A percentile compares a stretch with the other conserved stretches of the same genome.
These are phyloP conservation scores for Mungos mungo DNA, from an alignment of 2,113 vertebrate genomes.

Conservation along the genomic window DNA sequence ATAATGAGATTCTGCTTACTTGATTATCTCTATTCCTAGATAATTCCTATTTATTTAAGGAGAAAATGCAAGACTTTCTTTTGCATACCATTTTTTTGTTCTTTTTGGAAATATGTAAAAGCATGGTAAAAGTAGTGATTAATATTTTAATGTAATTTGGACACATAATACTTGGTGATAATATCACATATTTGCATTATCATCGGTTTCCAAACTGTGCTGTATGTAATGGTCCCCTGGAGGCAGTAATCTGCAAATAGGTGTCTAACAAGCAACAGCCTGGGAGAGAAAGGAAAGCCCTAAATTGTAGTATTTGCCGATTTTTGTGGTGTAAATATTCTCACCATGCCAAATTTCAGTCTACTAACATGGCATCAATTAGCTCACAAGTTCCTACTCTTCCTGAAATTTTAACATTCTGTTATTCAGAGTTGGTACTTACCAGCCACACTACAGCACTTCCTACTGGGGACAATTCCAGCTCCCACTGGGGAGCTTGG, in stretches of 20 bases:
- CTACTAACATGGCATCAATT: not conserved
- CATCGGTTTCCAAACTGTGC: not conserved
- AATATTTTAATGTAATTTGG: not conserved
- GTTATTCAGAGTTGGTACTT: not conserved
- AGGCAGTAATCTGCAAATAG: not conserved
- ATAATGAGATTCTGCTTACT: not conserved
- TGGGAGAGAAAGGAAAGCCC: not conserved
- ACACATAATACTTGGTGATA: not conserved
- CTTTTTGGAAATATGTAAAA: not conserved
- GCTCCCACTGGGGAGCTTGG: not conserved
- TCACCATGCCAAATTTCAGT: not conserved
- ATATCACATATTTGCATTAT: not conserved
- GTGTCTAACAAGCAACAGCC: not conserved
- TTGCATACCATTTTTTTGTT: not conserved
- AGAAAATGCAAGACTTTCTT: not conserved
- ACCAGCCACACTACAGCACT: not conserved
- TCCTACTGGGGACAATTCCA: no score
- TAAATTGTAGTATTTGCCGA: not conserved
- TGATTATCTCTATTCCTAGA: not conserved
- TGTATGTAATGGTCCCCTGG: not conserved
- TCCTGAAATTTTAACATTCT: not conserved
- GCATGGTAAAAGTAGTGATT: not conserved
- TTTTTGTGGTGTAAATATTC: not conserved
- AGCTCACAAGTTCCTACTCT: not conserved
- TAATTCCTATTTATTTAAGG: constrained; percentile 2